Conservation (phyloP, 2,113 vertebrate species). For the Percopsis transmontana region DNA sequence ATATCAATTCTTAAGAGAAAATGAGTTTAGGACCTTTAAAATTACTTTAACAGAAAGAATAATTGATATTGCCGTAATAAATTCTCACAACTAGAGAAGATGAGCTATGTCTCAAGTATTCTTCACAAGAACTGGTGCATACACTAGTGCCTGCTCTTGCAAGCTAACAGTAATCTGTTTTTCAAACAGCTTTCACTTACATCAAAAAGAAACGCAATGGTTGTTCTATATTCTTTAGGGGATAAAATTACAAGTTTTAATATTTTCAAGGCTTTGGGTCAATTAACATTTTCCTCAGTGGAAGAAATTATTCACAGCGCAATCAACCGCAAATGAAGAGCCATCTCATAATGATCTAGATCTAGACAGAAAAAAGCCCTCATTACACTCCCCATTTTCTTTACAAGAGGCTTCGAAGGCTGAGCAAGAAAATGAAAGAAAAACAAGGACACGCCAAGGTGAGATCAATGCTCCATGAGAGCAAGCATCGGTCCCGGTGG, state of each 20-base stretch:
- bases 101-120: slow-evolving; percentile 35
- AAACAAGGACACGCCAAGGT: slow-evolving; percentile 36
- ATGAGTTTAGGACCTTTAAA: slow-evolving; percentile 72
- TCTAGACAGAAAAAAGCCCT: slow-evolving; percentile 36
- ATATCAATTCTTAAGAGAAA: slow-evolving; percentile 71
- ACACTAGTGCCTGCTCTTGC: slow-evolving; percentile 37
- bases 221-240: slow-evolving; percentile 62
- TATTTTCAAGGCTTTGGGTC: slow-evolving; percentile 63
- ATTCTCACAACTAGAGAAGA: slow-evolving; percentile 44
- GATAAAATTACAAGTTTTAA: slow-evolving; percentile 61
- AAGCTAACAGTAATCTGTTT: slow-evolving; percentile 26
- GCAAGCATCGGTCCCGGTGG: slow-evolving; percentile 8
- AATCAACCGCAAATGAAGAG: slow-evolving; percentile 55
- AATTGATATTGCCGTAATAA: slow-evolving; percentile 65
- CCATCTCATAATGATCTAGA: slow-evolving; percentile 27
- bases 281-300: slow-evolving; percentile 67
- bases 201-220: slow-evolving; percentile 51
- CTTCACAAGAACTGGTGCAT: slow-evolving; percentile 36
- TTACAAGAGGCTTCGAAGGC: slow-evolving; percentile 8
- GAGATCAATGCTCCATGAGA: slow-evolving; percentile 3
- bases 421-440: no score
- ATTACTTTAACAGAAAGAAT: slow-evolving; percentile 69
- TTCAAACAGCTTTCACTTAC: slow-evolving; percentile 31
- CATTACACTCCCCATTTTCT: slow-evolving; percentile 37
- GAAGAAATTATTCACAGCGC: slow-evolving; percentile 60